These are phyloP conservation scores for Netelia virgata DNA, from an alignment of 2,888 invertebrate species.

Conservation along the genomic window DNA sequence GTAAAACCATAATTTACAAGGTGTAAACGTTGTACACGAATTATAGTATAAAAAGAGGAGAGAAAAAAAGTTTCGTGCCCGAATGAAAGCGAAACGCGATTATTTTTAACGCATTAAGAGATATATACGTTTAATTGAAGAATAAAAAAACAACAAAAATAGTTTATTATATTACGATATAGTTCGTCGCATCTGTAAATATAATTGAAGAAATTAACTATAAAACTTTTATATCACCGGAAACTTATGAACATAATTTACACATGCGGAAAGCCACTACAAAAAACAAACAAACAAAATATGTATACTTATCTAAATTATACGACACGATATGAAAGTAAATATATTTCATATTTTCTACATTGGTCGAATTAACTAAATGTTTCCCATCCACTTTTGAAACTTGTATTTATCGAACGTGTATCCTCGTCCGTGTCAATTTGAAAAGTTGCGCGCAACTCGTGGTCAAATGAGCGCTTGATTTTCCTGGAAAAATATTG, in stretches of 20 bases:
- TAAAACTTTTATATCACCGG: conserved; percentile 79
- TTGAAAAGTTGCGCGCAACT: neutral
- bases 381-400: neutral
- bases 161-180: conserved; percentile 58
- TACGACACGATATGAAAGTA: conserved; percentile 80
- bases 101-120: conserved; percentile 67
- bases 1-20: conserved; percentile 50
- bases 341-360: conserved; percentile 84
- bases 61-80: conserved; percentile 69
- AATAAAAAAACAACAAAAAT: conserved; percentile 63
- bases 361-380: conserved; percentile 54
- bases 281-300: conserved; percentile 70
- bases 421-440: neutral
- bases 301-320: conserved; percentile 83
- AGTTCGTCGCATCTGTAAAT: conserved; percentile 65
- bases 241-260: conserved; percentile 73
- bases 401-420: neutral
- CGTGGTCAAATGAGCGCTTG: neutral
- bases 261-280: conserved; percentile 52
- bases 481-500: neutral
- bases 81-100: conserved; percentile 71
- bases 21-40: conserved; percentile 65
- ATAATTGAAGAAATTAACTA: conserved; percentile 51
- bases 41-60: conserved; percentile 42
- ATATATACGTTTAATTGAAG: conserved; percentile 56